These are phyloP conservation scores for Xestoiulus laeticollis DNA, from an alignment of 2,888 invertebrate species.

Conservation along the genomic window DNA sequence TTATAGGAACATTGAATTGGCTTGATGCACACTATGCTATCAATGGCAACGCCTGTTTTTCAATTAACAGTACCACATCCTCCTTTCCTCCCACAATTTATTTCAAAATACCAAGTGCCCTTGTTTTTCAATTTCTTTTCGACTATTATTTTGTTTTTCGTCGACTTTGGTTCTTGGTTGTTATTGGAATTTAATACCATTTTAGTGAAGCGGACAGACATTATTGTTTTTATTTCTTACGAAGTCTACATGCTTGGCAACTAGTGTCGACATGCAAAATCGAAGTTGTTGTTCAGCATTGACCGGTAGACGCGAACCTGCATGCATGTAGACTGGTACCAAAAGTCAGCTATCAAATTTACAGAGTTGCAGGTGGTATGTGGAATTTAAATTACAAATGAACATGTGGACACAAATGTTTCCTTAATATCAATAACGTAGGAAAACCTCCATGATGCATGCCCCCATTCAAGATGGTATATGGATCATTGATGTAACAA, in stretches of 20 bases:
- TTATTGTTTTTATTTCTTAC: background rate
- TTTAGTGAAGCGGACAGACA: background rate
- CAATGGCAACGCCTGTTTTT: background rate
- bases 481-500: too few species aligned
- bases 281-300: background rate
- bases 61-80: background rate
- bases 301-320: too few species aligned
- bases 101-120: background rate
- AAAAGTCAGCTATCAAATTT: too few species aligned
- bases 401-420: too few species aligned
- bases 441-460: too few species aligned
- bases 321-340: too few species aligned
- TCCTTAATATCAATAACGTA: too few species aligned
- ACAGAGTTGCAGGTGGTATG: too few species aligned
- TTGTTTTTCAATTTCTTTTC: slow-evolving; percentile 14
- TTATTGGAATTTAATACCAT: background rate
- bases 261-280: background rate
- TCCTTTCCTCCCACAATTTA: background rate
- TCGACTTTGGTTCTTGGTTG: background rate
- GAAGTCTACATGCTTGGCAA: background rate
- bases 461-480: too few species aligned
- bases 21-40: background rate
- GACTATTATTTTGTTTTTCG: background rate
- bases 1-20: background rate
- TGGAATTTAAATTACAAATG: too few species aligned